Evolutionary conservation across 2,113 vertebrate genomes (phyloP).

Genomic region (Nycticryphes semicollaris): DNA sequence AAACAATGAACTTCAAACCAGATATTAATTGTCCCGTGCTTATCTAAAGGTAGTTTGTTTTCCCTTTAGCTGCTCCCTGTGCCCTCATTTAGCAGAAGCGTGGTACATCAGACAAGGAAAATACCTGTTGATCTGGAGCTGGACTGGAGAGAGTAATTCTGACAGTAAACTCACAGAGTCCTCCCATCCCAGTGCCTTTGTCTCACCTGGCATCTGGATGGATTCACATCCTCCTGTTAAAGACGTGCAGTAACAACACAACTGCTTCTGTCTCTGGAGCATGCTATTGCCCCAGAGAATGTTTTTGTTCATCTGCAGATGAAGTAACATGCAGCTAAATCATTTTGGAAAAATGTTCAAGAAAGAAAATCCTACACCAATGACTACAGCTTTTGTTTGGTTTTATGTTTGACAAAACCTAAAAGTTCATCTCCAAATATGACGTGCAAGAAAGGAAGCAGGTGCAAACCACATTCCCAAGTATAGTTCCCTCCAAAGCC

Average conservation of each 20-base stretch:
- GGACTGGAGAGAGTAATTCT: background rate
- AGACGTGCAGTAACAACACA: background rate
- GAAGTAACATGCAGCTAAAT: background rate
- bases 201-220: background rate
- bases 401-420: background rate
- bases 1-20: background rate
- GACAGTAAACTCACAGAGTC: background rate
- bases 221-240: background rate
- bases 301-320: background rate
- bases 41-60: background rate
- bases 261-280: background rate
- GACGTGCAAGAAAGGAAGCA: background rate
- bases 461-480: background rate
- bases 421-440: background rate
- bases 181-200: background rate
- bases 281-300: background rate
- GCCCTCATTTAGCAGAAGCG: background rate
- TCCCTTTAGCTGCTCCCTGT: background rate
- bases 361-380: background rate
- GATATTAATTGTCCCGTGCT: background rate
- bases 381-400: slow-evolving; percentile 5
- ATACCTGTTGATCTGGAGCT: background rate
- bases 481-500: background rate
- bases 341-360: background rate
- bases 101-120: background rate